Evolutionary conservation across 2,888 invertebrate species (phyloP), one percentile per base, ranked within the genome.

Genomic region (Petrolisthes manimaculis): DNA sequence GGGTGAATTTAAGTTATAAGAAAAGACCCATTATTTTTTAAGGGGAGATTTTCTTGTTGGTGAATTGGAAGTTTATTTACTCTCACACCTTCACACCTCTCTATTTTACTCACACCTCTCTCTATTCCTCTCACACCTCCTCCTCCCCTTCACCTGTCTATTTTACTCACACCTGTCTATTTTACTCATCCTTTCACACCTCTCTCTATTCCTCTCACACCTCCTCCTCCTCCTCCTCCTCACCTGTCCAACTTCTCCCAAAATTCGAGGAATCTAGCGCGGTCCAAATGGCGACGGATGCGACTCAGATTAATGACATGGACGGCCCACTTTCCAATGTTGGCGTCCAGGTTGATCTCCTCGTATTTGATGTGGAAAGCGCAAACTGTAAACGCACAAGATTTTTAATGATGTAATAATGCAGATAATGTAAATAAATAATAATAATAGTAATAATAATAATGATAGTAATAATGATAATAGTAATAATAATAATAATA

Each of bases 191-290:
- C 14, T 12, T 61, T 61, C 14, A 12, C 67, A 61, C 67, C 8
- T 61, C 14, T 69, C 3, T 5, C 18, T 69, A n/a, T 69, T 14
- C n/a, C 18, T 69, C 37, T 37, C 37, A 37, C 37, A 37, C 37
- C 37, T 37, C n/a, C n/a, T n/a, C n/a, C n/a, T n/a, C n/a, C n/a
- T n/a, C 83, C 12, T 82, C 5, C 54, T 75, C 61, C 95, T 93
- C 94, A 98, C 97, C 96, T 97, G 94, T 99, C 99, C 75, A 99
- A 94, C 91, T 96, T 96, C 93, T 99, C 99, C 99, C 99, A 99
- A 94, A 99, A 98, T 91, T 96, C 96, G 95, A 98, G 97, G 85
- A 99, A 94, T 56, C 96, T 96, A 79, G 99, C 99, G 92, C 98
- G 95, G 94, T 99, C 99, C 92, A 99, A 95, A 95, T 99, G 99